Conservation (phyloP, 2,113 vertebrate genomes). For the Nymphicus hollandicus region DNA sequence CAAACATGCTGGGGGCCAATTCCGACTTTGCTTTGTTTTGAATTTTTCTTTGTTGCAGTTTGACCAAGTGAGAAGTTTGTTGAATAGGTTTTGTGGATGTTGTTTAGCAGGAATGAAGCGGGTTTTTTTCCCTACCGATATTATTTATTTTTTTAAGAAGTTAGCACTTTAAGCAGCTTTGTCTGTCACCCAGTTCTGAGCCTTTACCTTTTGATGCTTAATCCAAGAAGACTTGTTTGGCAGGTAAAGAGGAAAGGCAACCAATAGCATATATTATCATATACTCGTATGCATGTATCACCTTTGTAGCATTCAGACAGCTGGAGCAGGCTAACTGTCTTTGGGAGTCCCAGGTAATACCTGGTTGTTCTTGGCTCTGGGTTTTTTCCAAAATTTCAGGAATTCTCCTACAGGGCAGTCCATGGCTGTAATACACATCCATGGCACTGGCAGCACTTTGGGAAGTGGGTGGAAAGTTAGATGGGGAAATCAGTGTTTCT, state of each 20-base stretch:
- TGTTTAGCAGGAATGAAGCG: not conserved
- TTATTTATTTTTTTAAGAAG: not conserved
- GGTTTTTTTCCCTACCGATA: not conserved
- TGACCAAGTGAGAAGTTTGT: not conserved
- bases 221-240: not conserved
- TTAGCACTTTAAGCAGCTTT: not conserved
- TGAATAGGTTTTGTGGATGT: not conserved
- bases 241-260: not conserved
- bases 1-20: not conserved
- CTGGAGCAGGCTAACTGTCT: not conserved
- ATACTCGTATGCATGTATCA: not conserved
- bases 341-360: not conserved
- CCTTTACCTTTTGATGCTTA: not conserved
- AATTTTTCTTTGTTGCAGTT: not conserved
- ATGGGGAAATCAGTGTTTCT: fast-evolving
- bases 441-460: not conserved
- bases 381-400: not conserved
- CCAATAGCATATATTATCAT: not conserved
- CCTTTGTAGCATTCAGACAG: not conserved
- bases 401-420: not conserved
- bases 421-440: not conserved
- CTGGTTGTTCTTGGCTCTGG: not conserved
- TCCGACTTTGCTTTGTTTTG: not conserved
- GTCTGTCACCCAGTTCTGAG: not conserved
- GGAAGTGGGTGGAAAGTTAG: not conserved